Percentiles rank a stretch among this genome's conserved stretches.
Conservation (phyloP, 2,113 vertebrate species). For the Syngnathus scovelli region DNA sequence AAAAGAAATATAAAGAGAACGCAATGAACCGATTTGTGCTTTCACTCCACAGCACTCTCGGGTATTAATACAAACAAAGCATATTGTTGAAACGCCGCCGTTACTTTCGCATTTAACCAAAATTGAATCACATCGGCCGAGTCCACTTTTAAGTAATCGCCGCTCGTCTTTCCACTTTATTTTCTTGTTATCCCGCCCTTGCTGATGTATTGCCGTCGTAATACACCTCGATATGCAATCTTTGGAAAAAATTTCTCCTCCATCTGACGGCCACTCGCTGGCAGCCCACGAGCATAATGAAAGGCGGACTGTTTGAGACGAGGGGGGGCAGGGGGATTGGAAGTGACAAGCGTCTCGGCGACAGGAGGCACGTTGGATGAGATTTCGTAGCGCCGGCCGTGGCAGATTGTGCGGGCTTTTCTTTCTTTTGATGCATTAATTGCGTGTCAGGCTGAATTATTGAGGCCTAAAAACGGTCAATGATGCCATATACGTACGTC, state of each 20-base stretch:
- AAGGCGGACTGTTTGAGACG: slow-evolving; percentile 11
- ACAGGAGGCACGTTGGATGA: slow-evolving; percentile 33
- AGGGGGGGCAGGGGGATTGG: neutral
- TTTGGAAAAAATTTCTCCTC: neutral
- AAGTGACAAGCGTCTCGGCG: slow-evolving; percentile 33
- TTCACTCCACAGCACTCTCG: neutral
- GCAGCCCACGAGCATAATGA: slow-evolving; percentile 11
- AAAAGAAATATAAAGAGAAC: neutral
- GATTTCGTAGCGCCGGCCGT: slow-evolving; percentile 29
- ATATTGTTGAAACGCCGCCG: neutral
- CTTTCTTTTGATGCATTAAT: slow-evolving; percentile 48
- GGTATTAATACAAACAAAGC: slow-evolving; percentile 4
- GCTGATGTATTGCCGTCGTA: slow-evolving; percentile 6
- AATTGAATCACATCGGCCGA: slow-evolving; percentile 4
- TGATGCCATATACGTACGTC: neutral
- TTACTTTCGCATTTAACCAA: neutral
- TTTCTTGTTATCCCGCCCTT: neutral
- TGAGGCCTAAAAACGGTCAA: slow-evolving; percentile 21
- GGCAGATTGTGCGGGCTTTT: slow-evolving; percentile 18
- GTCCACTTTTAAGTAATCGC: slow-evolving; percentile 8
- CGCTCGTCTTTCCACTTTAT: slow-evolving; percentile 1
- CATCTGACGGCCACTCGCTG: slow-evolving; percentile 3
- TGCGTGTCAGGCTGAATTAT: slow-evolving; percentile 48
- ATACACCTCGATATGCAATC: slow-evolving; percentile 11
- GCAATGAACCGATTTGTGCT: neutral